Conservation (phyloP, 53 echinoderm and acorn worm species). For the Arbacia lixula region DNA sequence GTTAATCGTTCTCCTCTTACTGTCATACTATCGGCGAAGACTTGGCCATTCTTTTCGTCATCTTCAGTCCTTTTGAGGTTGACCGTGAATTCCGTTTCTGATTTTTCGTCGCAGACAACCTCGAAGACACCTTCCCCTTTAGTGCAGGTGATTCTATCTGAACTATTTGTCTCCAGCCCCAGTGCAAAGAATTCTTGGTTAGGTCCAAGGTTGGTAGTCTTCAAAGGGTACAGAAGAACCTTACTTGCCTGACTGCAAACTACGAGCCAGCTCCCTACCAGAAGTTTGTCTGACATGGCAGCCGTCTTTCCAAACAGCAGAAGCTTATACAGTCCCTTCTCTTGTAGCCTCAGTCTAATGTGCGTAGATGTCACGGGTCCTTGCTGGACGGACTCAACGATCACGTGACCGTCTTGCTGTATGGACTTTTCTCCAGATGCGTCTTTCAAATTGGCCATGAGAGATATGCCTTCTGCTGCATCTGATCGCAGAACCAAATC, state of each 20-base stretch:
- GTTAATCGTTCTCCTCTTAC: not conserved
- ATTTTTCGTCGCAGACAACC: not conserved
- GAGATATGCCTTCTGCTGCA: too few relatives aligned
- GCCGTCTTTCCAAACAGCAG: conserved; percentile 3
- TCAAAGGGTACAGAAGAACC: not conserved
- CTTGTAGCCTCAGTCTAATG: not conserved
- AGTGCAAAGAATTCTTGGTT: not conserved
- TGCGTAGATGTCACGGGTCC: not conserved
- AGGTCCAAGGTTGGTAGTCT: not conserved
- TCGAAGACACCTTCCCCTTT: conserved; percentile 17
- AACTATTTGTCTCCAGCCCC: conserved; percentile 1
- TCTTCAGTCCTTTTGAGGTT: not conserved
- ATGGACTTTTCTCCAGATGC: not conserved
- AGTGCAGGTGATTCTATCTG: not conserved
- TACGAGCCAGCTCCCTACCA: conserved; percentile 10
- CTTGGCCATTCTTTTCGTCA: not conserved
- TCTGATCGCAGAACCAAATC: not conserved
- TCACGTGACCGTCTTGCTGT: conserved; percentile 1
- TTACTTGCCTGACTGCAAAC: not conserved
- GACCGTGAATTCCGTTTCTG: not conserved
- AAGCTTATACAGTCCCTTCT: conserved; percentile 17
- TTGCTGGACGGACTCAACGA: not conserved
- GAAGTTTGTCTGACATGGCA: not conserved
- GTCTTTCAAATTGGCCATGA: conserved; percentile 18
- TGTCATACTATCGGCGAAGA: conserved; percentile 14